Conservation (phyloP, 2,888 invertebrate species). For the Corbicula japonica region DNA sequence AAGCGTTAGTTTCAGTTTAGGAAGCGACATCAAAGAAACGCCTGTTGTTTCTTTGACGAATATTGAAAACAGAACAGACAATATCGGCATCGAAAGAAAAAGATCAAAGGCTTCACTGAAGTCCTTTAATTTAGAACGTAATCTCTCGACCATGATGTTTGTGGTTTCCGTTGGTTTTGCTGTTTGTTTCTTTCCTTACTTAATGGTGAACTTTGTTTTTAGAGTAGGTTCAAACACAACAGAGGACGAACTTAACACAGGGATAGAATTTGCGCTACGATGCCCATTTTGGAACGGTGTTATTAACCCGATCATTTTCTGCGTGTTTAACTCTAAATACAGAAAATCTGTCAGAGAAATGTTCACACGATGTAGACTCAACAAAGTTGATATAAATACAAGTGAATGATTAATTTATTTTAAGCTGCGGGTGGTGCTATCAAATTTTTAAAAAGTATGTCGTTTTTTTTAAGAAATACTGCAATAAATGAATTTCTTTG, state of each 20-base stretch:
- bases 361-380: neutral
- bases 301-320: conserved; percentile 58
- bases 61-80: no score
- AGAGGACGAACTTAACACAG: conserved; percentile 17
- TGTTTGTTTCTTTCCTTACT: conserved; percentile 51
- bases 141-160: conserved; percentile 51
- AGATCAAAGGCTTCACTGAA: no score
- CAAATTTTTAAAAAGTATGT: no score
- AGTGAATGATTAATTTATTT: no score
- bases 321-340: conserved; percentile 51
- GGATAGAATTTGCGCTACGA: conserved; percentile 39
- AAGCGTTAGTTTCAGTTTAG: no score
- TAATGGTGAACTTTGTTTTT: conserved; percentile 26
- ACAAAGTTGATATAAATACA: neutral
- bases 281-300: conserved; percentile 58
- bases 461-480: no score
- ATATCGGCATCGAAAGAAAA: no score
- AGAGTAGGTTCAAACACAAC: conserved; percentile 16
- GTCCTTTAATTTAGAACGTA: conserved; percentile 44
- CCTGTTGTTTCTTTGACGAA: no score
- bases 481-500: no score
- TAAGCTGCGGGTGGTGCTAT: no score
- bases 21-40: no score
- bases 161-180: conserved; percentile 46
- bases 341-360: conserved; percentile 35